These are phyloP conservation scores for Diarsia mendica DNA, from an alignment of 2,888 invertebrate genomes.

Conservation along the genomic window DNA sequence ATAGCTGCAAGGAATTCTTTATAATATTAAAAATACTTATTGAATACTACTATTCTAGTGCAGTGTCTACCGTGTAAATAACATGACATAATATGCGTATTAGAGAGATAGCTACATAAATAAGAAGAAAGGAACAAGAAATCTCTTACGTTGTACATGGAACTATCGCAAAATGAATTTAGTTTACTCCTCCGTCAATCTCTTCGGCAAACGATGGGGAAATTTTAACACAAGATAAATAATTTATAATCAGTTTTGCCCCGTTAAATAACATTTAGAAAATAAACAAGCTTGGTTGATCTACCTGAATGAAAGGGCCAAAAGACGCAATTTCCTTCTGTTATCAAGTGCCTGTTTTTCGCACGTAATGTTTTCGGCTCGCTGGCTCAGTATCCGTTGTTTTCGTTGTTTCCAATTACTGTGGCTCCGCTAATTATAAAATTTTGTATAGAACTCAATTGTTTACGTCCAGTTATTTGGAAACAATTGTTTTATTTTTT, in stretches of 20 bases:
- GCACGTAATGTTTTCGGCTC: slow-evolving; percentile 40
- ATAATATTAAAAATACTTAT: too few species aligned
- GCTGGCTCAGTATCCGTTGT: slow-evolving; percentile 9
- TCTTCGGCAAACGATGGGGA: too few species aligned
- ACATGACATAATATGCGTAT: too few species aligned
- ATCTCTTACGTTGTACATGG: too few species aligned
- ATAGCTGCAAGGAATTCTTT: too few species aligned
- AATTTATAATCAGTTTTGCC: slow-evolving; percentile 24
- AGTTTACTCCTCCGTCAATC: too few species aligned
- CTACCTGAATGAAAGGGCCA: slow-evolving; percentile 35
- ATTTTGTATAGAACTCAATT: slow-evolving; percentile 50
- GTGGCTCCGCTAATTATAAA: slow-evolving; percentile 57
- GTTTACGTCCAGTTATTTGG: slow-evolving; percentile 33
- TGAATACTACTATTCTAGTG: too few species aligned
- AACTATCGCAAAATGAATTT: too few species aligned
- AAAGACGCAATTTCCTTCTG: slow-evolving; percentile 52
- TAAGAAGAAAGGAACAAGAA: too few species aligned
- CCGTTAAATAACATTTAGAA: slow-evolving; percentile 22
- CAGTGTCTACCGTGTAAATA: too few species aligned
- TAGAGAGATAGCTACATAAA: too few species aligned
- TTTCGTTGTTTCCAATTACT: slow-evolving; percentile 61
- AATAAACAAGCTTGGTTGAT: slow-evolving; percentile 35
- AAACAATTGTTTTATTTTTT: slow-evolving; percentile 32
- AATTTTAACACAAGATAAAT: neutral
- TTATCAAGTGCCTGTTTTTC: slow-evolving; percentile 39